Evolutionary conservation across 2,888 invertebrate genomes (phyloP).

Genomic region (Sabatieria punctata): DNA sequence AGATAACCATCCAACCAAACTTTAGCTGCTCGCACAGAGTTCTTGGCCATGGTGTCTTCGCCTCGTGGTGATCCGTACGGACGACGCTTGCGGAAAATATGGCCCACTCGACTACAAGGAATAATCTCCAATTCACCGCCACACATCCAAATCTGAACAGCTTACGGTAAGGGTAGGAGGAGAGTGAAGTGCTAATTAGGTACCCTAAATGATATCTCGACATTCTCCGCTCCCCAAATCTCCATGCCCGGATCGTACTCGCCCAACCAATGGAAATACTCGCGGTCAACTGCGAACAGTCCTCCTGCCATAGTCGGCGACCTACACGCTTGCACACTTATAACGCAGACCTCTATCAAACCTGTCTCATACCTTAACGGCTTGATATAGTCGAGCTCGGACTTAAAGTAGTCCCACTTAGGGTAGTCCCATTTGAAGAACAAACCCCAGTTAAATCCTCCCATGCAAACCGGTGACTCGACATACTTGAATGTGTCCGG

Average conservation of each 20-base stretch:
- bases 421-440: conserved; percentile 86
- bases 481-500: conserved; percentile 81
- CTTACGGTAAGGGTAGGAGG: too few relatives aligned
- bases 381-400: conserved; percentile 53
- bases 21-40: conserved; percentile 74
- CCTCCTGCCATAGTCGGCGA: conserved; percentile 97
- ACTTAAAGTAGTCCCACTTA: conserved; percentile 48
- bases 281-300: conserved; percentile 70
- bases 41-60: conserved; percentile 69
- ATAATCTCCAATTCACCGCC: conserved; percentile 75
- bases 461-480: conserved; percentile 72
- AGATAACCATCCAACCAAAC: conserved; percentile 95
- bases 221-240: conserved; percentile 94
- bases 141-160: conserved; percentile 79
- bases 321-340: conserved; percentile 57
- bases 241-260: conserved; percentile 41
- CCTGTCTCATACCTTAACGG: conserved; percentile 49
- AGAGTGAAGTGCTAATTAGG: conserved; percentile 46
- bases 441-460: conserved; percentile 92
- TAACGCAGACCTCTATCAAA: not conserved
- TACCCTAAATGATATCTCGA: conserved; percentile 88
- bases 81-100: conserved; percentile 77
- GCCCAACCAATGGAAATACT: conserved; percentile 62
- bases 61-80: conserved; percentile 70
- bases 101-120: conserved; percentile 88